Evolutionary conservation across 2,888 invertebrate genomes (phyloP).

Genomic region (Cyrtodaria siliqua): DNA sequence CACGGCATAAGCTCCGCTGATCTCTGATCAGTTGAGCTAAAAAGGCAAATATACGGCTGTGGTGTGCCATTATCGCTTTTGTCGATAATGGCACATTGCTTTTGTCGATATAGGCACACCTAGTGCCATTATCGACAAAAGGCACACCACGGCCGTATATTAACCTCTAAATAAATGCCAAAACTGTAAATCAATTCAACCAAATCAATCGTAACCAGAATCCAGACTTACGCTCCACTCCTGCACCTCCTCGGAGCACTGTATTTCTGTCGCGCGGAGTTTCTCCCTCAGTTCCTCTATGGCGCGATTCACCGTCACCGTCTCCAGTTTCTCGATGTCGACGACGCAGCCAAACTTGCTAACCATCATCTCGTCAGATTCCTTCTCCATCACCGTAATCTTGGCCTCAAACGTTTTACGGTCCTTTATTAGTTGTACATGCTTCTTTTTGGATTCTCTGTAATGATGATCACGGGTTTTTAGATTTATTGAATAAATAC

Average conservation of each 20-base stretch:
- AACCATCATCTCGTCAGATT: constrained; percentile 85
- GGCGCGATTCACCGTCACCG: constrained; percentile 84
- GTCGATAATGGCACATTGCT: no score
- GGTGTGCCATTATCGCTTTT: no score
- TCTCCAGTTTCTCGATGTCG: constrained; percentile 85
- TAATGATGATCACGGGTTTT: constrained; percentile 4
- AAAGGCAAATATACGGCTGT: no score
- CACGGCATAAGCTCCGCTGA: no score
- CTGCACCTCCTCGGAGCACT: constrained; percentile 79
- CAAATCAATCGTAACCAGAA: no score
- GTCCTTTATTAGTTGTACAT: constrained; percentile 85
- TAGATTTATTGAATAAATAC: no score
- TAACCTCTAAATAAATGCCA: no score
- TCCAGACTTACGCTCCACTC: constrained; percentile 84
- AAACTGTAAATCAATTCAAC: no score
- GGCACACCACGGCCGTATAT: no score
- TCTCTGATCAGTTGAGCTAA: no score
- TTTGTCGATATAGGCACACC: no score
- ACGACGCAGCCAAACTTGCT: constrained; percentile 85
- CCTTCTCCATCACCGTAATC: constrained; percentile 82
- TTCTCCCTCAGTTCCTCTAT: constrained; percentile 85
- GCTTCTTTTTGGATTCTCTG: constrained; percentile 84
- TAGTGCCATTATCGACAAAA: no score
- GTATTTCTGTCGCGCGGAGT: constrained; percentile 79
- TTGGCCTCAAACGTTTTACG: constrained; percentile 82